Evolutionary conservation across 2,888 invertebrate species (phyloP).

Genomic region (Strigamia crassipes): DNA sequence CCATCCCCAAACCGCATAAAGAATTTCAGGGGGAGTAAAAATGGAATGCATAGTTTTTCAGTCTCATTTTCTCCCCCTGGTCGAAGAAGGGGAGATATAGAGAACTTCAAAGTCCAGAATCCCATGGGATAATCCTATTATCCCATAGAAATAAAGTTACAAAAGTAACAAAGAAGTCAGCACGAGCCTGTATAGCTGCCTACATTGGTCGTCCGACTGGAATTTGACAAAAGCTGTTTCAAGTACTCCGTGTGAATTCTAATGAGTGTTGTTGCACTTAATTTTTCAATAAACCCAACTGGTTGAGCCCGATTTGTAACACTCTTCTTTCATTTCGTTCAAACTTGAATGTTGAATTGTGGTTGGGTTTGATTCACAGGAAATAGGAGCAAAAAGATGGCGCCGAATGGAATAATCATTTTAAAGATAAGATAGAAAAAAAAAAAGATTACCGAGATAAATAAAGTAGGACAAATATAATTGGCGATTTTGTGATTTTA

Average conservation of each 20-base stretch:
- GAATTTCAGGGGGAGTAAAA: background rate
- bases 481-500: no score
- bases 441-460: background rate
- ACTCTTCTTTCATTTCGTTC: background rate
- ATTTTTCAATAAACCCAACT: no score
- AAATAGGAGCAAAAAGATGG: background rate
- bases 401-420: background rate
- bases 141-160: background rate
- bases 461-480: no score
- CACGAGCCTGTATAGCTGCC: background rate
- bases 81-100: background rate
- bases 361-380: no score
- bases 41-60: no score
- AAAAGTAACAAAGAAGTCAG: slow-evolving; percentile 34
- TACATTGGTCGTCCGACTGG: no score
- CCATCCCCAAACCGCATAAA: slow-evolving; percentile 12
- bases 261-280: no score
- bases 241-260: no score
- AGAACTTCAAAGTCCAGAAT: slow-evolving; percentile 15
- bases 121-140: slow-evolving; percentile 21
- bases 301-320: background rate
- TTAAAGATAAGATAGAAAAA: background rate
- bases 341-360: background rate
- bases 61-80: background rate
- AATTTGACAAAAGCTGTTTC: no score